These are phyloP conservation scores for Leuciscus idus DNA, from an alignment of 2,113 vertebrate genomes.

Conservation along the genomic window DNA sequence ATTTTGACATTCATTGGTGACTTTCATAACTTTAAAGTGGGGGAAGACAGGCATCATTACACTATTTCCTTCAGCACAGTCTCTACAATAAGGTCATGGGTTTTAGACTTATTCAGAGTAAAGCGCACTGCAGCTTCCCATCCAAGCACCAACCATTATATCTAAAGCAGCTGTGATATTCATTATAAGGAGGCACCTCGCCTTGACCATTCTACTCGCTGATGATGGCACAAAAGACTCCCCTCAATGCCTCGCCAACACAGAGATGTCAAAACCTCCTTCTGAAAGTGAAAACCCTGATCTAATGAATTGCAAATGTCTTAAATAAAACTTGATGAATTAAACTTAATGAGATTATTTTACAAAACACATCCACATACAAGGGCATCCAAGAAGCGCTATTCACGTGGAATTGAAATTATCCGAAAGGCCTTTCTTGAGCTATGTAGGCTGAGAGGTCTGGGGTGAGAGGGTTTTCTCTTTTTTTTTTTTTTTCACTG, in stretches of 20 bases:
- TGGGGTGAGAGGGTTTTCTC: constrained; percentile 39
- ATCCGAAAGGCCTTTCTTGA: background rate
- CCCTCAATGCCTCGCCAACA: constrained; percentile 31
- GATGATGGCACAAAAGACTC: constrained; percentile 31
- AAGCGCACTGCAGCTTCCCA: constrained; percentile 14
- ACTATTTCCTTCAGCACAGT: constrained; percentile 74
- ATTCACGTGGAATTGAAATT: background rate
- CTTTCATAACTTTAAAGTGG: constrained; percentile 74
- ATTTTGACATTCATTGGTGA: constrained; percentile 69
- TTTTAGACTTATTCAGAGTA: constrained; percentile 52
- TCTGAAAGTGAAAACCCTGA: background rate
- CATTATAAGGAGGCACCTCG: constrained; percentile 28
- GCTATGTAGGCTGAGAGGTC: background rate
- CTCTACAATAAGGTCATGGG: constrained; percentile 70
- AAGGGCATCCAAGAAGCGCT: background rate
- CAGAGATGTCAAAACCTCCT: background rate
- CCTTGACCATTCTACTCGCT: constrained; percentile 47
- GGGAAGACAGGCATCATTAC: constrained; percentile 69
- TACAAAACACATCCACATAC: constrained; percentile 9
- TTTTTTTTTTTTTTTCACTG: constrained; percentile 45
- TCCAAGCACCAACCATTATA: constrained; percentile 8
- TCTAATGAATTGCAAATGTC: background rate
- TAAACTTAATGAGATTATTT: constrained; percentile 20
- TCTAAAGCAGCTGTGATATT: constrained; percentile 39
- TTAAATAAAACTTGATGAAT: constrained; percentile 19